phyloP scores from a whole-genome alignment of 2,113 vertebrate species.

The Chelonoidis abingdonii region DNA sequence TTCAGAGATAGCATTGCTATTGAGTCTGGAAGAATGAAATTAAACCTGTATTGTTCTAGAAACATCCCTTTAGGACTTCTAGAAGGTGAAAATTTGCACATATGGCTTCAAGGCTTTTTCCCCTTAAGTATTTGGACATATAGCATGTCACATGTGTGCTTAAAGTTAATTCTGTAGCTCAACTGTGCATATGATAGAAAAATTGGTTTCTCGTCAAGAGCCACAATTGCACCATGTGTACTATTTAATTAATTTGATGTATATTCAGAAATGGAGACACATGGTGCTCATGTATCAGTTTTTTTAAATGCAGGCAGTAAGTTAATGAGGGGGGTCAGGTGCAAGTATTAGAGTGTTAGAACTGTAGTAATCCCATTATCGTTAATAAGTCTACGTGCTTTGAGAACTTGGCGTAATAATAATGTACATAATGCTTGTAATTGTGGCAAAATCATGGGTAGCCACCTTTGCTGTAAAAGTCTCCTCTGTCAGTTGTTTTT shows the following conservation, averaged over 20 bases:
- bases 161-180: not conserved
- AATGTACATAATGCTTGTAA: not conserved
- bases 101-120: not conserved
- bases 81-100: not conserved
- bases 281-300: not conserved
- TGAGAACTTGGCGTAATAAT: conserved; percentile 16
- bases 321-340: conserved; percentile 17
- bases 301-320: not conserved
- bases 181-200: not conserved
- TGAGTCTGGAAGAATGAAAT: not conserved
- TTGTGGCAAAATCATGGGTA: not conserved
- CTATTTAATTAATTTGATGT: conserved; percentile 33
- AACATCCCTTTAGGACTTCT: not conserved
- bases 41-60: not conserved
- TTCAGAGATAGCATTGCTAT: not conserved
- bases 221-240: not conserved
- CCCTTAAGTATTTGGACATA: not conserved
- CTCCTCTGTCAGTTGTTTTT: not conserved
- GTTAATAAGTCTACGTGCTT: not conserved
- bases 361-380: not conserved
- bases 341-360: conserved; percentile 17
- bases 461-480: not conserved
- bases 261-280: conserved; percentile 9
- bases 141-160: not conserved
- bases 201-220: not conserved